These are phyloP conservation scores for Piprites chloris DNA, from an alignment of 2,113 vertebrate genomes.

Conservation along the genomic window DNA sequence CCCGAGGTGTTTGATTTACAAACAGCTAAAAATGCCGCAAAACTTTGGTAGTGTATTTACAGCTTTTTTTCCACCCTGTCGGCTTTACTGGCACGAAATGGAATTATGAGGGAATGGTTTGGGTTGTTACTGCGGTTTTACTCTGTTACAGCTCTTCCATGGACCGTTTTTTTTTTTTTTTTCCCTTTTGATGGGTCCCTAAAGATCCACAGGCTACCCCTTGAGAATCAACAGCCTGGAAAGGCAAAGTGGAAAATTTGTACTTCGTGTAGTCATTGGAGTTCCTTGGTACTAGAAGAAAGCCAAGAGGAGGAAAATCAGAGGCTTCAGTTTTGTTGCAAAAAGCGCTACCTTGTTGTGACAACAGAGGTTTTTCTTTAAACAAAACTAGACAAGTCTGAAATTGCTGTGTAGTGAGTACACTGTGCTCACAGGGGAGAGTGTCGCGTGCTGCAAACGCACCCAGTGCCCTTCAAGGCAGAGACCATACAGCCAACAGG, in stretches of 20 bases:
- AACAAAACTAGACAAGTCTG: neutral
- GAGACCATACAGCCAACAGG: neutral
- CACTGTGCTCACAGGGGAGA: fast-evolving
- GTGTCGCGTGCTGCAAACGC: fast-evolving
- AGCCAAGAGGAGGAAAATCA: neutral
- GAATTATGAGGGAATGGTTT: neutral
- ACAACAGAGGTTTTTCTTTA: neutral
- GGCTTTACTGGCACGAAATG: neutral
- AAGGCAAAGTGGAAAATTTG: neutral
- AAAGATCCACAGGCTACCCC: neutral
- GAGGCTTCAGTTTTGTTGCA: neutral
- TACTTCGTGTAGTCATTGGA: neutral
- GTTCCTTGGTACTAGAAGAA: neutral
- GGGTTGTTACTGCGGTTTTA: slow-evolving; percentile 8
- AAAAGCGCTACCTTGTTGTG: neutral
- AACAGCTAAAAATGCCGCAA: neutral
- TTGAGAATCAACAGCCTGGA: neutral
- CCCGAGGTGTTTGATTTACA: slow-evolving; percentile 31
- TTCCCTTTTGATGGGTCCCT: neutral
- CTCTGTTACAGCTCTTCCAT: neutral
- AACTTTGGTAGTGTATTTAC: slow-evolving; percentile 14
- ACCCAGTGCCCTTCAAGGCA: neutral
- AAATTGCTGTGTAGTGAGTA: neutral
- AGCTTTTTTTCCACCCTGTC: neutral
- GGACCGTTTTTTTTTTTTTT: neutral